phyloP scores from a whole-genome alignment of 2,113 vertebrate genomes.

The Aegypius monachus region DNA sequence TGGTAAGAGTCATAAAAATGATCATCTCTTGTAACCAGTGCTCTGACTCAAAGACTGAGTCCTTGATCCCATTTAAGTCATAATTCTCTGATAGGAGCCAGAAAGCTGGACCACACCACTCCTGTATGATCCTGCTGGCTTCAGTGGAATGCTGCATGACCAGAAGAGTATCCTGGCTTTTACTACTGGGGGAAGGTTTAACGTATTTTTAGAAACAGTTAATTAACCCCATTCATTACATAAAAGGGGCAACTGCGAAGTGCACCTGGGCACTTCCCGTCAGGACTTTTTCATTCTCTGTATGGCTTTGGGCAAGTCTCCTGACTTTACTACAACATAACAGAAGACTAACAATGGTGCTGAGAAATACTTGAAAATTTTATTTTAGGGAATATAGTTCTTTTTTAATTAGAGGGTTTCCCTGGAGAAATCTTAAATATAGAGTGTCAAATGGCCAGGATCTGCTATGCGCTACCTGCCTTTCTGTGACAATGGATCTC shows the following conservation, averaged over 20 bases:
- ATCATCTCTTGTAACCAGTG: not conserved
- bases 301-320: not conserved
- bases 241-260: not conserved
- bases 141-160: not conserved
- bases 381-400: not conserved
- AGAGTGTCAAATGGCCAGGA: not conserved
- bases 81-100: slow-evolving; percentile 21
- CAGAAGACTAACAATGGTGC: not conserved
- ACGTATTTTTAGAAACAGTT: not conserved
- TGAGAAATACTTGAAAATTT: not conserved
- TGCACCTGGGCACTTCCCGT: not conserved
- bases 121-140: not conserved
- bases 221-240: not conserved
- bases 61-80: slow-evolving; percentile 40
- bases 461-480: not conserved
- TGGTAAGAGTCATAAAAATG: not conserved
- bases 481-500: not conserved
- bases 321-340: not conserved
- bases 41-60: not conserved
- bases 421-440: not conserved
- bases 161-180: not conserved
- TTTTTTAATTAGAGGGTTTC: not conserved
- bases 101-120: slow-evolving; percentile 37
- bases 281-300: not conserved
- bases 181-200: not conserved